Evolutionary conservation across 2,797 vertebrate species (phyloP).

Genomic region (Argya squamiceps): DNA sequence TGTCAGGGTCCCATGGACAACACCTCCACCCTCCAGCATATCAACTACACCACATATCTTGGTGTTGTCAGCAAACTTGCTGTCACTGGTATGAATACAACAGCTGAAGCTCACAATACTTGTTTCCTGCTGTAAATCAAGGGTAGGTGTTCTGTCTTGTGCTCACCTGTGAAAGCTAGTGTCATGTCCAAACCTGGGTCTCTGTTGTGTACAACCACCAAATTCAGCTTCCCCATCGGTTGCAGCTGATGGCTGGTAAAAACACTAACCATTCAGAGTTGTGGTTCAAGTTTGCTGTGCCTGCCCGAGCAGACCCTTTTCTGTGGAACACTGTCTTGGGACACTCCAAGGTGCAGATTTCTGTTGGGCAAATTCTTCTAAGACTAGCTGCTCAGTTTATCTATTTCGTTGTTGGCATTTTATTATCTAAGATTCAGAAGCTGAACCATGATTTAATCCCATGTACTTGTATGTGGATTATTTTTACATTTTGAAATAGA

Average conservation of each 20-base stretch:
- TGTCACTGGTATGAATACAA: background rate
- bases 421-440: background rate
- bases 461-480: background rate
- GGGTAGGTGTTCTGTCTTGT: background rate
- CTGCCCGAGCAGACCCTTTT: background rate
- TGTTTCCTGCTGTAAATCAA: background rate
- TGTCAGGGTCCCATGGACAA: background rate
- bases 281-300: background rate
- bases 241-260: background rate
- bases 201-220: background rate
- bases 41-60: accelerated
- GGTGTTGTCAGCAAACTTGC: background rate
- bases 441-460: background rate
- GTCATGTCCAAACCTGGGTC: background rate
- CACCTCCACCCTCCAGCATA: accelerated
- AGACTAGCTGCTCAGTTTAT: background rate
- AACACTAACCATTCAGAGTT: background rate
- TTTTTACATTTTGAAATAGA: background rate
- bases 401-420: accelerated
- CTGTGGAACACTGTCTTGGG: too few species aligned
- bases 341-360: background rate
- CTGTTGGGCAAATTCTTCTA: background rate
- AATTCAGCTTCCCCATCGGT: background rate
- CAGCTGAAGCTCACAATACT: background rate
- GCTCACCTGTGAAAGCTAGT: background rate